Conservation (phyloP, 1,140 invertebrate genomes). For the Solenopsis invicta region DNA sequence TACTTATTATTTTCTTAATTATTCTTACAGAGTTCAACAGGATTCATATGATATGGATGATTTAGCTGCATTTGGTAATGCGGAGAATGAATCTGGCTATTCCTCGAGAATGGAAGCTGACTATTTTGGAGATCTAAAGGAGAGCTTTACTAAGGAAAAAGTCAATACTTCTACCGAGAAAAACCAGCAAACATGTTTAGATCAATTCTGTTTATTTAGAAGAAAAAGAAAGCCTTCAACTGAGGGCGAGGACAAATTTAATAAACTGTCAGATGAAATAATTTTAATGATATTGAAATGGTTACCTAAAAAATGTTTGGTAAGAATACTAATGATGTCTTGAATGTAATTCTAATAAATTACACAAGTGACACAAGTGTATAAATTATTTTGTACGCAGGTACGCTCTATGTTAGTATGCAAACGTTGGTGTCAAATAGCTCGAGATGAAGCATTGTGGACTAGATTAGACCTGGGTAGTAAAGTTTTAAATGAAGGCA, state of each 20-base stretch:
- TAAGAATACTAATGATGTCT: conserved; percentile 80
- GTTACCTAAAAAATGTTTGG: conserved; percentile 92
- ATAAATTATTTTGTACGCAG: conserved; percentile 70
- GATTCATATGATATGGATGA: conserved; percentile 75
- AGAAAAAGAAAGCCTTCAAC: conserved; percentile 81
- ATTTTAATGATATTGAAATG: conserved; percentile 94
- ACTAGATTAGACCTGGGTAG: conserved; percentile 92
- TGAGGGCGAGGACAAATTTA: conserved; percentile 88
- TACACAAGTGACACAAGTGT: neutral
- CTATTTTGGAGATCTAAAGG: conserved; percentile 75
- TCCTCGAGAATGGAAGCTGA: conserved; percentile 78
- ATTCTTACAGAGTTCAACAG: conserved; percentile 72
- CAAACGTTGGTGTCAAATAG: conserved; percentile 91
- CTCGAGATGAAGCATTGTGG: conserved; percentile 95
- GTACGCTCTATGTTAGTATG: conserved; percentile 86
- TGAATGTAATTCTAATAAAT: neutral
- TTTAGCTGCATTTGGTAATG: conserved; percentile 56
- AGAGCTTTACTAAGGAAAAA: conserved; percentile 78
- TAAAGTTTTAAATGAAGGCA: conserved; percentile 89
- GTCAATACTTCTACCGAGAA: conserved; percentile 72
- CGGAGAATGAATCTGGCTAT: conserved; percentile 81
- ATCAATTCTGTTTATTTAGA: conserved; percentile 82
- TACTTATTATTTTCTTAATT: conserved; percentile 9
- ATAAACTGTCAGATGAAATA: conserved; percentile 93
- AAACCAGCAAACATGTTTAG: conserved; percentile 64